phyloP scores from a whole-genome alignment of 2,113 vertebrate genomes.

The Melanotaenia duboulayi region DNA sequence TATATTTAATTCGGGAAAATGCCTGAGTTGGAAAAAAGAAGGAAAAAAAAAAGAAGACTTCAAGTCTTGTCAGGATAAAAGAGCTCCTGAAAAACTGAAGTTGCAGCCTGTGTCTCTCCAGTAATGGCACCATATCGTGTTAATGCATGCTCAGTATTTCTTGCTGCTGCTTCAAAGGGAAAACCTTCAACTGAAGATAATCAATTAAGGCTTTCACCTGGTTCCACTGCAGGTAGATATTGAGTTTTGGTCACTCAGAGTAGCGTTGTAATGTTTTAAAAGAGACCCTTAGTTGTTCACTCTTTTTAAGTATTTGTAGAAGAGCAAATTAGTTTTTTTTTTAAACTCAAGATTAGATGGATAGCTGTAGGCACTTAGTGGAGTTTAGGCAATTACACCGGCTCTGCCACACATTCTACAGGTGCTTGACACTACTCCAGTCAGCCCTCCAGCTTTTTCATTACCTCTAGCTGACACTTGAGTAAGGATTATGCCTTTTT shows the following conservation, averaged over 20 bases:
- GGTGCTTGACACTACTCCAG: conserved; percentile 5
- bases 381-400: conserved; percentile 44
- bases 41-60: not conserved
- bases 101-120: not conserved
- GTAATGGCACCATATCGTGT: conserved; percentile 18
- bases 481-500: conserved; percentile 12
- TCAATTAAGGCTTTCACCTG: conserved; percentile 33
- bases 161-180: conserved; percentile 43
- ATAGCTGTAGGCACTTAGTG: conserved; percentile 21
- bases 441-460: conserved; percentile 4
- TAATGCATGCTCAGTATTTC: conserved; percentile 29
- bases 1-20: conserved; percentile 10
- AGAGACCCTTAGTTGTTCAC: conserved; percentile 12
- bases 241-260: conserved; percentile 16
- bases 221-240: conserved; percentile 4
- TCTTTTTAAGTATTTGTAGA: conserved; percentile 1
- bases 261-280: conserved; percentile 27
- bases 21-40: not conserved
- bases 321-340: conserved; percentile 20
- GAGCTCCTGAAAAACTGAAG: conserved; percentile 20
- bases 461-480: conserved; percentile 8
- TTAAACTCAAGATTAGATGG: not conserved
- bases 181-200: conserved; percentile 35
- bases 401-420: not conserved
- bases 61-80: not conserved